Base-by-base conservation (phyloP, 1,140 invertebrate species). In the Theocolax elegans region DNA sequence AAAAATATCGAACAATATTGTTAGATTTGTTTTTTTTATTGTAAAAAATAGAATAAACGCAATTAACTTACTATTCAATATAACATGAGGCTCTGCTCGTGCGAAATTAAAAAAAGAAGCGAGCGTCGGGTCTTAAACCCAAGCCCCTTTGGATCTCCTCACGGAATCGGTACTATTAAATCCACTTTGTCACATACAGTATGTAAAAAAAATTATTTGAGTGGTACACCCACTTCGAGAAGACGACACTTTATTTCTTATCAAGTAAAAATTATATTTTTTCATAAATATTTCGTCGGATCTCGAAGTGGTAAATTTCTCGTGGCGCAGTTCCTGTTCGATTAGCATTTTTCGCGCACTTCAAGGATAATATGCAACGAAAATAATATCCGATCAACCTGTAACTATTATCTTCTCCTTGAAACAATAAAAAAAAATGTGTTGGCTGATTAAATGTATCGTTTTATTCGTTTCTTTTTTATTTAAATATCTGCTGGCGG, bases 401-500 rank as follows among this genome's bases (percentile, higher is more conserved):
- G 31, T n/a, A 59, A 25, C n/a, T n/a, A n/a, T n/a, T 46, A 67
- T 42, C 44, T 9, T 68, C 31, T 60, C 53, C 15, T 19, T 3
- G 38, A 29, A 44, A 46, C 42, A 15, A 44, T 15, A 10, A 35
- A 44, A 10, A 10, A 29, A 29, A 12, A 10, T 35, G 46, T 31
- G 29, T 67, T 58, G 35, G 31, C 27, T 38, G 49, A 67, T 59
- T 19, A 13, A 67, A n/a, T n/a, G n/a, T n/a, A n/a, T n/a, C n/a
- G n/a, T 48, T 63, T 49, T 10, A 40, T 51, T 51, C n/a, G n/a
- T 65, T 46, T 63, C 48, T 71, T 74, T 64, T 76, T 73, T 75
- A 74, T 72, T 76, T 74, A 65, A 70, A 35, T 35, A 63, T 49
- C 42, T 54, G 70, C 60, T 58, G 38, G 67, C 63, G 67, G 67